phyloP scores from a whole-genome alignment of 2,797 vertebrate genomes.

The Taenioides sp. region DNA sequence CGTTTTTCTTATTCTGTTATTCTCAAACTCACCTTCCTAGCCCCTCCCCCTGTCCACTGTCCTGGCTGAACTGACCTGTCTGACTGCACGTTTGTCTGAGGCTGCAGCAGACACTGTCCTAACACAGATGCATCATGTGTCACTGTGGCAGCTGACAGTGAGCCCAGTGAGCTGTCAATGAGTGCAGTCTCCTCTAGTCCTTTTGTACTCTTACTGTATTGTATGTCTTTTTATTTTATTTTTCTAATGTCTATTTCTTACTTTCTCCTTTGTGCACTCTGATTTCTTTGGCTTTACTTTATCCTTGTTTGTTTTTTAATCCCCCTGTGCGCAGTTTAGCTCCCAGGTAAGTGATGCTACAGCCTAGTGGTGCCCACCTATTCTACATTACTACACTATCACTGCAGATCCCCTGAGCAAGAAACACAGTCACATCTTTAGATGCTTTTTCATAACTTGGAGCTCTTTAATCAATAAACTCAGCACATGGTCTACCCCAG shows the following conservation, averaged over 20 bases:
- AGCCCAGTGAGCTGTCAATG: constrained; percentile 37
- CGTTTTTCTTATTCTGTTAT: constrained; percentile 35
- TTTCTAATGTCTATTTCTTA: constrained; percentile 58
- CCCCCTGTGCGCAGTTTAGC: constrained; percentile 88
- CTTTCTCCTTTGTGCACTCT: constrained; percentile 49
- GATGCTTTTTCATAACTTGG: constrained; percentile 30
- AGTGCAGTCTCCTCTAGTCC: constrained; percentile 42
- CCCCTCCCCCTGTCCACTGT: constrained; percentile 27
- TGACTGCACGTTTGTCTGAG: constrained; percentile 72
- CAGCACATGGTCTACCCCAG: background rate
- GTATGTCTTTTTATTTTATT: constrained; percentile 42
- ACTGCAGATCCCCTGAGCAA: constrained; percentile 23
- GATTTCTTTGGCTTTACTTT: constrained; percentile 48
- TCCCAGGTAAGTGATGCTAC: constrained; percentile 85
- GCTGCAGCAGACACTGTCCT: constrained; percentile 66
- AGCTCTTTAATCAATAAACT: background rate
- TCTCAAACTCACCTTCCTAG: constrained; percentile 36
- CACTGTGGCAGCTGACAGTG: constrained; percentile 39
- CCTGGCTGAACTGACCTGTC: constrained; percentile 58
- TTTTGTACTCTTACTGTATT: constrained; percentile 39
- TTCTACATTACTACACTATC: constrained; percentile 17
- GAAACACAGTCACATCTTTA: constrained; percentile 21
- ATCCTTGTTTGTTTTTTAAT: constrained; percentile 70
- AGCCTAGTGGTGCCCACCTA: constrained; percentile 14
- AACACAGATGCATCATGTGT: constrained; percentile 69